A percentile compares a stretch with the other conserved stretches of the same genome.
Conservation (phyloP, 2,113 vertebrate species). For the Helogale parvula region DNA sequence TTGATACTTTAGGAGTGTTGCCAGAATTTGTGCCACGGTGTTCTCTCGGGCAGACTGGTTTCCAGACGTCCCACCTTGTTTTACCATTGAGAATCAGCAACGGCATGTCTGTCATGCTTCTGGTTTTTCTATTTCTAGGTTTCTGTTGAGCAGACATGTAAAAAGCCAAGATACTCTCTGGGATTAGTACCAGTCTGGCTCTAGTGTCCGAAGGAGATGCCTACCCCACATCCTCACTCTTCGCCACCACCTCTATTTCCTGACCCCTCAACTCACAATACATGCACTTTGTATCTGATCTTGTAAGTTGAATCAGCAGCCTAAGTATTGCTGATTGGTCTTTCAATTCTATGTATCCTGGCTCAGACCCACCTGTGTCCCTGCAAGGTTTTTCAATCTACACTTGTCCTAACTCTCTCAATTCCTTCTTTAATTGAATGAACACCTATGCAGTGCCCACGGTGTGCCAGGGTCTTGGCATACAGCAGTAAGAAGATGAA, state of each 20-base stretch:
- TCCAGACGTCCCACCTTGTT: not conserved
- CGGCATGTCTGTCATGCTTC: not conserved
- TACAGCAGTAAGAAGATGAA: not conserved
- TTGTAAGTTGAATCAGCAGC: not conserved
- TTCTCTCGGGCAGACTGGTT: not conserved
- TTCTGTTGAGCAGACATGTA: not conserved
- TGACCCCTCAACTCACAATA: not conserved
- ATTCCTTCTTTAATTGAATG: not conserved
- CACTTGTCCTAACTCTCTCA: not conserved
- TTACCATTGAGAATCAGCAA: not conserved
- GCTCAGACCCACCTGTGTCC: not conserved
- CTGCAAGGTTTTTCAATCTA: not conserved
- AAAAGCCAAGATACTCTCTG: not conserved
- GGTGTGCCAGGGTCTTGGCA: not conserved
- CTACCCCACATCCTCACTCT: not conserved
- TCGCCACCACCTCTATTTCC: too few relatives aligned
- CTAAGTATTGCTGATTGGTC: not conserved
- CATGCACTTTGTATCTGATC: not conserved
- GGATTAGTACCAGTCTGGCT: not conserved
- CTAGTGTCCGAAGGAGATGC: not conserved
- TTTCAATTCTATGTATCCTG: not conserved
- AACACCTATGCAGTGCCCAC: not conserved
- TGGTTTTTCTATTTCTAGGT: not conserved
- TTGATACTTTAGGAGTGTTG: not conserved
- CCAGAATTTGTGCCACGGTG: not conserved